Evolutionary conservation across 2,797 vertebrate species (phyloP).

Genomic region (Morus bassanus): DNA sequence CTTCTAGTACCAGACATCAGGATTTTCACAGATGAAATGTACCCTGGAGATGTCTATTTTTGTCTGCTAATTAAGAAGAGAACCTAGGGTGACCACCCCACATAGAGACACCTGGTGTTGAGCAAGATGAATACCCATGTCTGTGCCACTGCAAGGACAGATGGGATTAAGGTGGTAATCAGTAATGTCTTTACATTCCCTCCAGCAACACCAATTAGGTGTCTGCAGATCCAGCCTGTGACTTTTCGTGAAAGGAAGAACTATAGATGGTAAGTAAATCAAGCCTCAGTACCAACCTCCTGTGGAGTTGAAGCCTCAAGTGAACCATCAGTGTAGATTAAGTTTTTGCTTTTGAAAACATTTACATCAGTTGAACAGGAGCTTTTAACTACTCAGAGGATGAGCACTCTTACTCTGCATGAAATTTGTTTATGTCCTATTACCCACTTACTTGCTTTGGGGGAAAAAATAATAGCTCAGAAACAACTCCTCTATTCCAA

Average conservation of each 20-base stretch:
- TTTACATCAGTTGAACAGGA: accelerated
- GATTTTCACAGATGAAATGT: not conserved
- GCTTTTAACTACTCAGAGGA: not conserved
- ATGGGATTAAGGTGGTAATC: not conserved
- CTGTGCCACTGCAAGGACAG: not conserved
- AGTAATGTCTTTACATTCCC: accelerated
- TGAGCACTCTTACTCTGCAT: not conserved
- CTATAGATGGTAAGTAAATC: not conserved
- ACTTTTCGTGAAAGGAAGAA: not conserved
- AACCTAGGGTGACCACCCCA: not conserved
- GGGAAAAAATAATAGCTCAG: not conserved
- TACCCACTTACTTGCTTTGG: not conserved
- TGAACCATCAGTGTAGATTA: not conserved
- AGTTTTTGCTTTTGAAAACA: not conserved
- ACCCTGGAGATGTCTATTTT: not conserved
- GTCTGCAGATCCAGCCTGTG: not conserved
- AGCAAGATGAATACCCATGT: not conserved
- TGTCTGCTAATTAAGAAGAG: not conserved
- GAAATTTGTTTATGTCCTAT: not conserved
- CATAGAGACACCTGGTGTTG: not conserved
- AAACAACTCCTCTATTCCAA: not conserved
- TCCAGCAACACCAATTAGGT: not conserved
- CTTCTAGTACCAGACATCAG: not conserved
- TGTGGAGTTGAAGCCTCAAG: not conserved
- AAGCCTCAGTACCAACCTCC: not conserved